Base-by-base conservation (phyloP, 2,797 vertebrate genomes). In the Agapornis canus region DNA sequence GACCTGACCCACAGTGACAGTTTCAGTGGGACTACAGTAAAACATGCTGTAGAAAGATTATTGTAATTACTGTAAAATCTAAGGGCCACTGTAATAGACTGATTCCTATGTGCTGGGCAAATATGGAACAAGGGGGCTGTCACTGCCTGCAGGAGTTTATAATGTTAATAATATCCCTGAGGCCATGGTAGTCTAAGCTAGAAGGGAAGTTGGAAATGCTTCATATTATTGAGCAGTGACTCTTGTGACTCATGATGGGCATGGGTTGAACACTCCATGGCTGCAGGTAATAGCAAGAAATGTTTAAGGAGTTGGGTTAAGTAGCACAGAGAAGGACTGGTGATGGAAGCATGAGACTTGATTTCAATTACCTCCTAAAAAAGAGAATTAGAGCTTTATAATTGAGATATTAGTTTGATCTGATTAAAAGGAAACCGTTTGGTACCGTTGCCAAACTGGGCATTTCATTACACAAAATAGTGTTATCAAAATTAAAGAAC, bases 211-310 rank as follows among this genome's bases (percentile, higher is more conserved):
- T 75, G 35, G 42, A 88, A 94, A 89, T 88, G 31, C 59, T 91
- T 91, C 59, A 69, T 47, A 48, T 86, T 66, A 78, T 57, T 93
- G 61, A 93, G 63, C 69, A 93, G 49, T 86, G 91, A 87, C 42
- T 80, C 42, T 52, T 76, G 29, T 49, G 71, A 60, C 7, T 43
- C 52, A 71, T 80, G 71, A 92, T 59, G 49, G 39, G 19, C 59
- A 79, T 73, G 9, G 48, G 48, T 57, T 7, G 7, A 84, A 85
- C 10, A 29, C 15, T 51, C 39, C 25, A 31, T 45, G 52, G 79
- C 40, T 84, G 43, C 31, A 65, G 5, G 25, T 1, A 1, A 29
- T 9, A 37, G 59, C 23, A 76, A 60, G 42, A 81, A 31, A 8
- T 32, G 32, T 54, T 80, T 73, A 13, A 85, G 48, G 47, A 76